Conservation (phyloP, 2,797 vertebrate species). For the Hydrocynus forskahlii region DNA sequence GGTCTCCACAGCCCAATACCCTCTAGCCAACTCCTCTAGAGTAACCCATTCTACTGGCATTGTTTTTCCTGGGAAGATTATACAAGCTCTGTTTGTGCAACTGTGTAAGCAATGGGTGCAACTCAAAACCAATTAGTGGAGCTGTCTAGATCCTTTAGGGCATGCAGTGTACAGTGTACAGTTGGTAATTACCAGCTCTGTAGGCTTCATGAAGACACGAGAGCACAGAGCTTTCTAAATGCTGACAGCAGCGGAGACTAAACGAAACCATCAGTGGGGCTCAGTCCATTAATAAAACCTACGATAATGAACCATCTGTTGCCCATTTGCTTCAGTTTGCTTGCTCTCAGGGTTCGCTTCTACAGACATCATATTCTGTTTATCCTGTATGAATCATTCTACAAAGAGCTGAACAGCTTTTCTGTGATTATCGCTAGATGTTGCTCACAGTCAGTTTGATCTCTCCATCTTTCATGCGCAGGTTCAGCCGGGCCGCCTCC, state of each 20-base stretch:
- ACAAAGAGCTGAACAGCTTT: not conserved
- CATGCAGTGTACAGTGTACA: not conserved
- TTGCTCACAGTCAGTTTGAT: constrained; percentile 83
- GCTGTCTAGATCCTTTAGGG: too few species aligned
- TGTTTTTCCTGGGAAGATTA: too few species aligned
- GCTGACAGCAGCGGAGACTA: too few species aligned
- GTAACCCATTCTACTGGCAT: too few species aligned
- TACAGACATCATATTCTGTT: not conserved
- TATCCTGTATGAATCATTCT: not conserved
- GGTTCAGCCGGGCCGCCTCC: constrained; percentile 74
- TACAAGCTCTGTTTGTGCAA: too few species aligned
- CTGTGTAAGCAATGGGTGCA: too few species aligned
- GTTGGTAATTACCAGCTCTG: not conserved
- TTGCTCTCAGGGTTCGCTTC: not conserved
- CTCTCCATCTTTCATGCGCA: constrained; percentile 81
- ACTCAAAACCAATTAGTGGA: too few species aligned
- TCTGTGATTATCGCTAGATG: not conserved
- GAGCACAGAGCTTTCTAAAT: not conserved
- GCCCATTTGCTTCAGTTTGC: not conserved
- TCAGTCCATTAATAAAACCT: not conserved
- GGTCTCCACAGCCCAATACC: too few species aligned
- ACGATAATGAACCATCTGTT: not conserved
- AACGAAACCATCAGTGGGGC: too few species aligned
- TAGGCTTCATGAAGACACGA: not conserved
- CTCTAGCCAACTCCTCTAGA: too few species aligned